These are phyloP conservation scores for Calameuta pallipes DNA, from an alignment of 2,888 invertebrate species.

Conservation along the genomic window DNA sequence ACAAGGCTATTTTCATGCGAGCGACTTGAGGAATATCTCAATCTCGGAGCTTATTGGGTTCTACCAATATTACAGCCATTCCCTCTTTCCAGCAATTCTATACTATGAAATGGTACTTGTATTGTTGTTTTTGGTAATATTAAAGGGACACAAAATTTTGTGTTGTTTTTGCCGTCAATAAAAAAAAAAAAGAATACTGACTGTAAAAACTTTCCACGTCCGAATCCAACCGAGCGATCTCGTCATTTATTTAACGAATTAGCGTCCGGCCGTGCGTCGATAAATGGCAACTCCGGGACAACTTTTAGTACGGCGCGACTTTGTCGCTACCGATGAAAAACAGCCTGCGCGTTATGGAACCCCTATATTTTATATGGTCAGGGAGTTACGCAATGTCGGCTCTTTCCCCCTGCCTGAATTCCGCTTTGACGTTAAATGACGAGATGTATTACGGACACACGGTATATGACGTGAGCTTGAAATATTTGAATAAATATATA, in stretches of 20 bases:
- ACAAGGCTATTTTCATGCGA: constrained; percentile 36
- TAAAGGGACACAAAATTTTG: neutral
- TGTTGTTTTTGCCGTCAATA: neutral
- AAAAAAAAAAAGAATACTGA: neutral
- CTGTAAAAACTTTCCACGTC: neutral
- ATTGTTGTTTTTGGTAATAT: no score
- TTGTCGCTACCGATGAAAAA: neutral
- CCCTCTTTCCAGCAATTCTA: neutral
- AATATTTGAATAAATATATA: neutral
- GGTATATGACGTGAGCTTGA: neutral
- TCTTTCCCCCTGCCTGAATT: neutral
- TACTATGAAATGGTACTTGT: neutral
- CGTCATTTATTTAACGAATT: neutral
- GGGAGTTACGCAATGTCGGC: neutral
- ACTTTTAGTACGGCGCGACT: neutral
- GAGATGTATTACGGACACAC: neutral
- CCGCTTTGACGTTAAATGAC: neutral
- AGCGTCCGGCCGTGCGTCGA: neutral
- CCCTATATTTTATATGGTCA: neutral
- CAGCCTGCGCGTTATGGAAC: neutral
- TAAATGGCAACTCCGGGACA: neutral
- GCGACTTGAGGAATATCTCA: constrained; percentile 47
- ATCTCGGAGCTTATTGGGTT: constrained; percentile 42
- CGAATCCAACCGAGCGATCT: neutral
- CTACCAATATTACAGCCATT: neutral